Conservation (phyloP, 2,888 invertebrate genomes). For the Punctoribates punctum region DNA sequence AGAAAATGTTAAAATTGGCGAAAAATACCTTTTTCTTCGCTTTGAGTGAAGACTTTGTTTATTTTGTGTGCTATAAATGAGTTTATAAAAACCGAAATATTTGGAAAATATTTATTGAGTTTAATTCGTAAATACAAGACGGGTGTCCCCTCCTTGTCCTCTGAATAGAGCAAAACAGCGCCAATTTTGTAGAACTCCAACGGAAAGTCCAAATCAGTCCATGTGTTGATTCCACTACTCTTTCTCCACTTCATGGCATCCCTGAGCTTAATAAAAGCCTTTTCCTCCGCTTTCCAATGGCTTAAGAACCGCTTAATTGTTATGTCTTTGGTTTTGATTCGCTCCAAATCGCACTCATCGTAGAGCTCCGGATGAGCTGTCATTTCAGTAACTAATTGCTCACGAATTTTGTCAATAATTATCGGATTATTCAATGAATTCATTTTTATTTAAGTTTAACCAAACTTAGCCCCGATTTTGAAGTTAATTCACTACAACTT, state of each 20-base stretch:
- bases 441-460: too few species aligned
- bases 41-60: too few species aligned
- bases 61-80: too few species aligned
- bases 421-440: too few species aligned
- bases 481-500: too few species aligned
- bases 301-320: conserved; percentile 51
- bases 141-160: conserved; percentile 51
- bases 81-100: too few species aligned
- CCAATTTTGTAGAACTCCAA: conserved; percentile 51
- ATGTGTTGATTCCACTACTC: conserved; percentile 47
- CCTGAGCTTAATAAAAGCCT: conserved; percentile 51
- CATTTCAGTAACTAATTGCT: too few species aligned
- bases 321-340: conserved; percentile 50
- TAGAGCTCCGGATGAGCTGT: conserved; percentile 50
- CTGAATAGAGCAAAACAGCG: conserved; percentile 52
- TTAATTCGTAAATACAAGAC: neutral
- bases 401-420: too few species aligned
- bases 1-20: too few species aligned
- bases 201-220: conserved; percentile 51
- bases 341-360: conserved; percentile 52
- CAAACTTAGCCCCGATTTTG: too few species aligned
- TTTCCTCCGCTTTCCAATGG: conserved; percentile 50
- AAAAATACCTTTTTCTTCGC: too few species aligned
- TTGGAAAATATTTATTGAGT: too few species aligned
- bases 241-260: conserved; percentile 52